Base-by-base conservation (phyloP, 2,888 invertebrate genomes). In the Dasysyrphus tricinctus region DNA sequence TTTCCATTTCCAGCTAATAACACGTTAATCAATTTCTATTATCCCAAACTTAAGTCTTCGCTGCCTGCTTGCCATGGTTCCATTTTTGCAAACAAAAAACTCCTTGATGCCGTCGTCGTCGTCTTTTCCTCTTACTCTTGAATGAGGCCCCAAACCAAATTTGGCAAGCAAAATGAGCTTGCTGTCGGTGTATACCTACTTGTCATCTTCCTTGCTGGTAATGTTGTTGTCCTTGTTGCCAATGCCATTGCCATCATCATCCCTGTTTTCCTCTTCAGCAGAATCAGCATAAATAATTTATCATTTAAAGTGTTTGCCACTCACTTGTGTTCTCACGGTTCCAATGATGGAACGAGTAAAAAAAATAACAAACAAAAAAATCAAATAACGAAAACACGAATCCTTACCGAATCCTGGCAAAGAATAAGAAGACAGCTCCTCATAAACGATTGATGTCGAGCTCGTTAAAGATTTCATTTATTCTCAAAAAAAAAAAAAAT, bases 251-350 rank as follows among this genome's bases (percentile, higher is more conserved):
- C 79, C 65, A 69, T 79, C 57, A 75, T 70, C 73, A 44, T 74
- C 24, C 61, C 42, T 44, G 59, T 69, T 70, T 54, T 63, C 54
- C 42, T 78, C 73, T 75, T 73, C 29, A 39, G 16, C 69, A 76
- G 61, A 76, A 80, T 80, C 80, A 77, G 76, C 76, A 69, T 85
- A 76, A 85, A 85, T 85, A 85, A 85, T 85, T 76, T 80, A 80
- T 85, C 80, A 85, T 85, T 44, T 59, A 67, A 73, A 85, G 76
- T 85, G 80, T 77, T 85, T 80, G 76, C 67, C 57, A 75, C 75
- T 75, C 70, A 63, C 49, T 73, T 72, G 54, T 80, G 32, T 76
- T 72, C 65, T 57, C 70, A 76, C 63, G 70, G 51, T 29, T 49
- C 39, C 44, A 78, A 82, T 39, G 57, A 59, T 56, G 44, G 47